These are phyloP conservation scores for Acipenser ruthenus DNA, from an alignment of 2,797 vertebrate species.

Conservation along the genomic window DNA sequence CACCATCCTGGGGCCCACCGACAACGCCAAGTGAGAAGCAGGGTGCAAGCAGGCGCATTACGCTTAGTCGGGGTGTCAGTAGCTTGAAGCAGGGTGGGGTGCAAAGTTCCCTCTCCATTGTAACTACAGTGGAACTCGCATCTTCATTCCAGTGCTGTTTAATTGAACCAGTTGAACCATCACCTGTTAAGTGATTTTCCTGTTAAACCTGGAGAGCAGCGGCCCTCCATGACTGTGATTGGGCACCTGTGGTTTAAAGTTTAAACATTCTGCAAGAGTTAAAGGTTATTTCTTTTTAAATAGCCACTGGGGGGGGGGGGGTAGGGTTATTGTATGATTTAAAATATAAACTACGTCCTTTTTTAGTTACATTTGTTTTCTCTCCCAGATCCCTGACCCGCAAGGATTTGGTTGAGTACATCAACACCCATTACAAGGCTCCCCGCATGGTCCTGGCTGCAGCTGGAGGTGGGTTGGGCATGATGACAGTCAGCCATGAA, in stretches of 20 bases:
- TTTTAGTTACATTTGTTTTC: neutral
- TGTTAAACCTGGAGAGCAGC: no score
- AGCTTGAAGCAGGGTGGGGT: no score
- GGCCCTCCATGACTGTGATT: no score
- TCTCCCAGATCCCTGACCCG: slow-evolving; percentile 67
- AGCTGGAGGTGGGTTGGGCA: slow-evolving; percentile 72
- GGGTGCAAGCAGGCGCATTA: neutral
- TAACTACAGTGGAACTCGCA: neutral
- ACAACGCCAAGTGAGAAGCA: slow-evolving; percentile 70
- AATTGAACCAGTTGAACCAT: no score
- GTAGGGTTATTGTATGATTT: neutral
- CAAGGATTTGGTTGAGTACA: slow-evolving; percentile 72
- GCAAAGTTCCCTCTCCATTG: slow-evolving; percentile 1
- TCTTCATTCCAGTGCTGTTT: neutral
- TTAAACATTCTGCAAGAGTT: neutral
- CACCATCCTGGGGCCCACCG: slow-evolving; percentile 77
- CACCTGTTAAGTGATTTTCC: no score
- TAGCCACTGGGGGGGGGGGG: no score
- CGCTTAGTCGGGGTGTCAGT: no score
- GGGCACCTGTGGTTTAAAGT: no score
- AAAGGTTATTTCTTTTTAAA: neutral
- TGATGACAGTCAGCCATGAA: no score
- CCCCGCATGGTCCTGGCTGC: slow-evolving; percentile 91
- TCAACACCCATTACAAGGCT: slow-evolving; percentile 79
- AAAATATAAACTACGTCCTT: neutral